A percentile compares a stretch with the other conserved stretches of the same genome.
These are phyloP conservation scores for Eupithecia insigniata DNA, from an alignment of 2,888 invertebrate species.

Conservation along the genomic window DNA sequence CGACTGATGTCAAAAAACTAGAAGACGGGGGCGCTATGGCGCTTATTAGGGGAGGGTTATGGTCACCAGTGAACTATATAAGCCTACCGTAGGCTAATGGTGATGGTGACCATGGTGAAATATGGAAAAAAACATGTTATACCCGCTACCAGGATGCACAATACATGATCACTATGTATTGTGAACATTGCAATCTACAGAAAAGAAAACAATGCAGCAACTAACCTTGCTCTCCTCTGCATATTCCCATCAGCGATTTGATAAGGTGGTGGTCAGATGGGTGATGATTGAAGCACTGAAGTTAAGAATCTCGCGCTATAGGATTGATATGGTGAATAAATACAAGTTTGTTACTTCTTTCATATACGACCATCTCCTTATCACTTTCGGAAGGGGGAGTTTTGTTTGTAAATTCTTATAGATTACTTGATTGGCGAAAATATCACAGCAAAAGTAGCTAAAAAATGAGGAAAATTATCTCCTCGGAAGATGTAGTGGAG, in stretches of 20 bases:
- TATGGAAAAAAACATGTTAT: background rate
- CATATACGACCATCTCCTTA: no score
- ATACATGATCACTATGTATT: no score
- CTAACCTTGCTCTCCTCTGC: no score
- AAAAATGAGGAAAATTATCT: background rate
- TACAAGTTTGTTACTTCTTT: no score
- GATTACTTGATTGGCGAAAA: background rate
- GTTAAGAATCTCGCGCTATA: no score
- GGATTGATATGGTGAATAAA: no score
- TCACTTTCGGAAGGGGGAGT: background rate
- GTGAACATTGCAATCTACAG: background rate
- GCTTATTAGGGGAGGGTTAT: background rate
- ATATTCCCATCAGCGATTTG: no score
- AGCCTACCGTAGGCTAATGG: no score
- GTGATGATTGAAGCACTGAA: no score
- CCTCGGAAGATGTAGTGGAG: constrained; percentile 3
- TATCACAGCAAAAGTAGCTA: constrained; percentile 1
- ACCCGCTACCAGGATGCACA: background rate
- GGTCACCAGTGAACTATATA: no score
- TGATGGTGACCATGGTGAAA: background rate
- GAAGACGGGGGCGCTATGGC: background rate
- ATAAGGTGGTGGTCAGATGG: no score
- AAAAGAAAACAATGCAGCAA: background rate
- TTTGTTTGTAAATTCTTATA: background rate
- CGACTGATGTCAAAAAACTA: background rate